Evolutionary conservation across 1,140 invertebrate species (phyloP).

Genomic region (Drosophila sechellia): DNA sequence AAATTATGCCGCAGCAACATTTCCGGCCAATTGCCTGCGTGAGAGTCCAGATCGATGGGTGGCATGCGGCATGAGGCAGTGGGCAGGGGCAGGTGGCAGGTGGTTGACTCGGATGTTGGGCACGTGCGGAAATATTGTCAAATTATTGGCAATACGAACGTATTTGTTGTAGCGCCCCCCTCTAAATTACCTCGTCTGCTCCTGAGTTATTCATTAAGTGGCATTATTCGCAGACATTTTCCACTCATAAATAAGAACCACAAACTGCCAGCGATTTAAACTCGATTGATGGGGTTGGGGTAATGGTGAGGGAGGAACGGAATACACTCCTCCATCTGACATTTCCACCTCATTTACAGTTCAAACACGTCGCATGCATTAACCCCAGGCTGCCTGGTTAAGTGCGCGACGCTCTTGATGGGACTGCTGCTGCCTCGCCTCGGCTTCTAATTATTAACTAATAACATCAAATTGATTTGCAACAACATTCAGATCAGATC

Average conservation of each 20-base stretch:
- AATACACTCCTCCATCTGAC: conserved; percentile 56
- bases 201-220: conserved; percentile 80
- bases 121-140: conserved; percentile 70
- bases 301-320: conserved; percentile 7
- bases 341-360: conserved; percentile 81
- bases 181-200: conserved; percentile 44
- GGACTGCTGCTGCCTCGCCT: conserved; percentile 37
- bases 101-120: conserved; percentile 13
- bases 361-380: conserved; percentile 82
- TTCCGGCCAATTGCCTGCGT: conserved; percentile 79
- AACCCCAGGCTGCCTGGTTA: conserved; percentile 74
- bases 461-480: conserved; percentile 83
- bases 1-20: conserved; percentile 81
- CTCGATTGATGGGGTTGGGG: conserved; percentile 6
- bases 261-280: conserved; percentile 61
- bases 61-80: background rate
- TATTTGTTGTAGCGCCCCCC: conserved; percentile 13
- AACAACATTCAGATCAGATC: conserved; percentile 65
- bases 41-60: conserved; percentile 32
- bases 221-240: conserved; percentile 78
- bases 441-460: conserved; percentile 79
- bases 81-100: background rate
- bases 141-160: conserved; percentile 57
- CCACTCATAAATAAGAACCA: conserved; percentile 67
- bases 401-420: conserved; percentile 58